Evolutionary conservation across 2,113 vertebrate species (phyloP).

Genomic region (Tautogolabrus adspersus): DNA sequence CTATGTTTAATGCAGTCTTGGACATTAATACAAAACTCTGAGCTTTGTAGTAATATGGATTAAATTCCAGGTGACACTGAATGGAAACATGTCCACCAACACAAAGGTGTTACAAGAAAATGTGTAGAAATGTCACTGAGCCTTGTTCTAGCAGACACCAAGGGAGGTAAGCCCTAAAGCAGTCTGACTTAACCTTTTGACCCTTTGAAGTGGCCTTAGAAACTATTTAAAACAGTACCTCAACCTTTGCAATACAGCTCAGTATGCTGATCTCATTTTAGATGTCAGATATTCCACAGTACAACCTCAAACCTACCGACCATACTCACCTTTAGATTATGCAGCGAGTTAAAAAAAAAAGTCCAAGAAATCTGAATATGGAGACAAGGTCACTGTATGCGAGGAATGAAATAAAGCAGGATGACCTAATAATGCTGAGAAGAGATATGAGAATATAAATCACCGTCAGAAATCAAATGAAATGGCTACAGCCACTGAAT

Average conservation of each 20-base stretch:
- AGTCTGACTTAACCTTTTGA: constrained; percentile 5
- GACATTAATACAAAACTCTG: too few species aligned
- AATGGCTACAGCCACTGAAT: too few species aligned
- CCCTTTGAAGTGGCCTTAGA: neutral
- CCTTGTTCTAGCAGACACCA: neutral
- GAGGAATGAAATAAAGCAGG: neutral
- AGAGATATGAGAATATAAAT: constrained; percentile 1
- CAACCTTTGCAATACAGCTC: neutral
- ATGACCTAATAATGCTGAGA: constrained; percentile 19
- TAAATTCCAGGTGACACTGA: too few species aligned
- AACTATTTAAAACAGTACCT: constrained; percentile 22
- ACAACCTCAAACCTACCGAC: neutral
- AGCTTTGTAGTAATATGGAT: too few species aligned
- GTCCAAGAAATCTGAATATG: neutral
- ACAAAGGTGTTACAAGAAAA: too few species aligned
- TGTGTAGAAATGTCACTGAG: too few species aligned
- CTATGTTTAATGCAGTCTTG: too few species aligned
- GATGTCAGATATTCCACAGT: neutral
- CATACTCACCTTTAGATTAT: neutral
- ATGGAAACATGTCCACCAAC: too few species aligned
- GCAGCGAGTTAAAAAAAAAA: neutral
- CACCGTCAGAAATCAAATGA: neutral
- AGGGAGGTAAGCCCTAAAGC: neutral
- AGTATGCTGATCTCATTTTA: neutral
- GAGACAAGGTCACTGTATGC: neutral